Conservation (phyloP, 2,113 vertebrate species). For the Nansenia antarctica region DNA sequence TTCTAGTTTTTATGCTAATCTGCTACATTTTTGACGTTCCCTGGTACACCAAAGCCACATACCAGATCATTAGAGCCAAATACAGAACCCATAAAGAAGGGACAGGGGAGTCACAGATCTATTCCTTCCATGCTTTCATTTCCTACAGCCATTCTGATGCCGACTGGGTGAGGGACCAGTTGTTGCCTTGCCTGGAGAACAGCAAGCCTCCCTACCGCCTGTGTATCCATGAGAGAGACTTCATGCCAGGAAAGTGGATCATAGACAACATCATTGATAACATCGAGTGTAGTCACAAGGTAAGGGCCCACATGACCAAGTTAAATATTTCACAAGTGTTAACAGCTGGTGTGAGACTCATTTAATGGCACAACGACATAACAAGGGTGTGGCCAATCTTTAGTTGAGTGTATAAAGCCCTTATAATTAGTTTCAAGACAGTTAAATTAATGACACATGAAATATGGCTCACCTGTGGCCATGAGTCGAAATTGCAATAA, state of each 20-base stretch:
- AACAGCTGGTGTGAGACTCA: too few relatives aligned
- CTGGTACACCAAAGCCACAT: constrained; percentile 81
- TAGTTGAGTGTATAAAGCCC: too few relatives aligned
- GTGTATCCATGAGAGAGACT: constrained; percentile 87
- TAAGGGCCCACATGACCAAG: constrained; percentile 26
- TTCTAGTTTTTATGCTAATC: constrained; percentile 61
- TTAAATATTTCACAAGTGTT: neutral
- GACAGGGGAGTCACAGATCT: constrained; percentile 21
- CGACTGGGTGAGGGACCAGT: constrained; percentile 78
- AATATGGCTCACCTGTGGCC: too few relatives aligned
- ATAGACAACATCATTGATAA: constrained; percentile 90
- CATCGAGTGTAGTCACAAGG: constrained; percentile 83
- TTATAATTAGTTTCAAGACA: too few relatives aligned
- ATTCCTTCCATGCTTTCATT: constrained; percentile 82
- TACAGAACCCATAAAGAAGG: constrained; percentile 71
- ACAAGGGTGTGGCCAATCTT: too few relatives aligned
- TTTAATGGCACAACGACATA: too few relatives aligned
- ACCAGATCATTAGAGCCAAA: constrained; percentile 74
- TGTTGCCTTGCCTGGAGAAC: constrained; percentile 77
- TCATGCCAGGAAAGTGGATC: constrained; percentile 84
- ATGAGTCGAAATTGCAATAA: too few relatives aligned
- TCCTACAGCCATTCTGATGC: constrained; percentile 84
- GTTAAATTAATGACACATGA: too few relatives aligned
- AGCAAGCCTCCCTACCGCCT: constrained; percentile 74
- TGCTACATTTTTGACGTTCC: constrained; percentile 79